phyloP scores from a whole-genome alignment of 2,888 invertebrate species.

The Sarcophaga carnaria region DNA sequence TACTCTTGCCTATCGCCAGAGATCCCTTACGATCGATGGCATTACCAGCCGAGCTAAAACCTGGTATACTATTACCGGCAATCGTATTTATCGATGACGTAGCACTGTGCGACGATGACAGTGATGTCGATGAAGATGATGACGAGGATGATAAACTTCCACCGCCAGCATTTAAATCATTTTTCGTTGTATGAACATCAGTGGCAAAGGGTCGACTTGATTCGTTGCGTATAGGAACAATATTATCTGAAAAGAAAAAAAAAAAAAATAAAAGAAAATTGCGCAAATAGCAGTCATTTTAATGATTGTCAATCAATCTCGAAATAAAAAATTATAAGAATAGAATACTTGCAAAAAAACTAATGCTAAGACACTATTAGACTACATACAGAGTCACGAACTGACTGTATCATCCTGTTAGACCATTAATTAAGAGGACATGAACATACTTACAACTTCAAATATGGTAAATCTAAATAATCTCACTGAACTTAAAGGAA shows the following conservation, averaged over 20 bases:
- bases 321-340: too few species aligned
- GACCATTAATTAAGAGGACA: too few species aligned
- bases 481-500: too few species aligned
- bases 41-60: slow-evolving; percentile 72
- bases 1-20: slow-evolving; percentile 81
- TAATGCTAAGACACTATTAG: too few species aligned
- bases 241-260: slow-evolving; percentile 75
- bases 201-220: slow-evolving; percentile 79
- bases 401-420: too few species aligned
- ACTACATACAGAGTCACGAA: too few species aligned
- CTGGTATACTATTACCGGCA: slow-evolving; percentile 74
- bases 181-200: slow-evolving; percentile 80
- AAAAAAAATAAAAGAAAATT: neutral
- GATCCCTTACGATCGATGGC: slow-evolving; percentile 79
- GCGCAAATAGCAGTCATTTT: too few species aligned
- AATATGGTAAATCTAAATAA: too few species aligned
- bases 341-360: too few species aligned
- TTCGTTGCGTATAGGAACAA: slow-evolving; percentile 80
- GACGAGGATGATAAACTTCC: slow-evolving; percentile 72
- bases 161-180: slow-evolving; percentile 74
- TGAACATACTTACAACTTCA: too few species aligned
- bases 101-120: slow-evolving; percentile 72
- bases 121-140: slow-evolving; percentile 77
- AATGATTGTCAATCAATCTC: too few species aligned
- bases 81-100: slow-evolving; percentile 73